Evolutionary conservation across 2,113 vertebrate species (phyloP).

Genomic region (Myrmecobius fasciatus): DNA sequence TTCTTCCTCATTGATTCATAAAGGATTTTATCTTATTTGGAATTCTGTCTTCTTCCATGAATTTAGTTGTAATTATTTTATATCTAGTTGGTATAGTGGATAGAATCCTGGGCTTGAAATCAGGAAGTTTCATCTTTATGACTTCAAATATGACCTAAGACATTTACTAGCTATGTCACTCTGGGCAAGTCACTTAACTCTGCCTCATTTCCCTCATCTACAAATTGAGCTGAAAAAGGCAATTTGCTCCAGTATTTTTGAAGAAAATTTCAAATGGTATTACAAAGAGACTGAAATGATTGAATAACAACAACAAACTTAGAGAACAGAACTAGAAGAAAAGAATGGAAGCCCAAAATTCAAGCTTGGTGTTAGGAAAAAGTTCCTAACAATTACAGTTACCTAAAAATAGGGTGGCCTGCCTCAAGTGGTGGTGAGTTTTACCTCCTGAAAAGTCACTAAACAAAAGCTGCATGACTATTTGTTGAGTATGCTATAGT

Average conservation of each 20-base stretch:
- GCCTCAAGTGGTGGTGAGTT: neutral
- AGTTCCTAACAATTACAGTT: neutral
- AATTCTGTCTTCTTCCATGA: neutral
- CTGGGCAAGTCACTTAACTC: neutral
- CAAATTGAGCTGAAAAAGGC: neutral
- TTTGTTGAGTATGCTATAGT: neutral
- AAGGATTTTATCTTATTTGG: neutral
- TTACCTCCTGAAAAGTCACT: neutral
- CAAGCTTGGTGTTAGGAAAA: neutral
- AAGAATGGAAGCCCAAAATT: neutral
- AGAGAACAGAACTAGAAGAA: neutral
- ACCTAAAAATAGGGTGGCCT: neutral
- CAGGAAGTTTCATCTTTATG: neutral
- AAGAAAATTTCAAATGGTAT: neutral
- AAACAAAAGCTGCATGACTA: neutral
- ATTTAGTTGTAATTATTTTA: neutral
- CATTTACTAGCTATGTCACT: neutral
- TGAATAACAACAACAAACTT: neutral
- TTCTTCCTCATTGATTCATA: neutral
- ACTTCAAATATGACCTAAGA: neutral
- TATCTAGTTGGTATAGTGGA: neutral
- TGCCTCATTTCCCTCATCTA: neutral
- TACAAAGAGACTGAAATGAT: neutral
- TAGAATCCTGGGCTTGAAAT: neutral
- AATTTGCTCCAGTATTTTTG: neutral